These are phyloP conservation scores for Eledona agricola DNA, from an alignment of 2,888 invertebrate genomes.

Conservation along the genomic window DNA sequence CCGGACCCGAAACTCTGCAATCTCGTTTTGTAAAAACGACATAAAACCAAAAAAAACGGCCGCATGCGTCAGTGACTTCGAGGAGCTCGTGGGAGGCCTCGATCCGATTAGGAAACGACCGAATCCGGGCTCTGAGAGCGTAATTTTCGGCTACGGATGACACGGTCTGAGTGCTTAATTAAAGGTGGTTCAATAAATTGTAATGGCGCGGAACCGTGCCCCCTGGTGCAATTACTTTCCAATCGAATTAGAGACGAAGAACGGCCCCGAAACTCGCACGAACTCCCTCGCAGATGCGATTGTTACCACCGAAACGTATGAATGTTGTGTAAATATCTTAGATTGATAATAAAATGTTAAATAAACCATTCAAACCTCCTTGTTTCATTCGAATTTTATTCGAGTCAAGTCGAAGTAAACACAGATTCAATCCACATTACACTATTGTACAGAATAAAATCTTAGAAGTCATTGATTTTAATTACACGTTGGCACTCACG, in stretches of 20 bases:
- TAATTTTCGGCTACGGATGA: constrained; percentile 47
- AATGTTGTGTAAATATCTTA: constrained; percentile 60
- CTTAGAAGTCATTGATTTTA: constrained; percentile 28
- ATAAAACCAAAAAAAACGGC: constrained; percentile 39
- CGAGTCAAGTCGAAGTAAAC: constrained; percentile 38
- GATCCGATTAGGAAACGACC: constrained; percentile 41
- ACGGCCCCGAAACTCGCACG: constrained; percentile 39
- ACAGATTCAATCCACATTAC: constrained; percentile 36
- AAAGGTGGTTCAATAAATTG: constrained; percentile 55
- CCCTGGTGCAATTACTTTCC: constrained; percentile 54
- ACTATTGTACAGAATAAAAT: constrained; percentile 40
- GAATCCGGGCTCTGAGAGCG: constrained; percentile 42
- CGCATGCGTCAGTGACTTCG: constrained; percentile 41
- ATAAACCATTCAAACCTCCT: constrained; percentile 53
- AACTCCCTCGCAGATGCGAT: constrained; percentile 17
- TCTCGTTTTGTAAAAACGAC: constrained; percentile 39
- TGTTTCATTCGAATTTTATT: constrained; percentile 33
- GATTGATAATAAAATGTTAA: constrained; percentile 58
- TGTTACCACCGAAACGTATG: constrained; percentile 46
- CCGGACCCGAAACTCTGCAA: constrained; percentile 14
- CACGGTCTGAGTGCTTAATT: constrained; percentile 52
- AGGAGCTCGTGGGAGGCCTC: constrained; percentile 12
- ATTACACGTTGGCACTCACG: constrained; percentile 12
- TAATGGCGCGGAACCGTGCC: constrained; percentile 51
- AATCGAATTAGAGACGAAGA: constrained; percentile 54